Evolutionary conservation across 2,797 vertebrate genomes (phyloP).

Genomic region (Liasis olivaceus): DNA sequence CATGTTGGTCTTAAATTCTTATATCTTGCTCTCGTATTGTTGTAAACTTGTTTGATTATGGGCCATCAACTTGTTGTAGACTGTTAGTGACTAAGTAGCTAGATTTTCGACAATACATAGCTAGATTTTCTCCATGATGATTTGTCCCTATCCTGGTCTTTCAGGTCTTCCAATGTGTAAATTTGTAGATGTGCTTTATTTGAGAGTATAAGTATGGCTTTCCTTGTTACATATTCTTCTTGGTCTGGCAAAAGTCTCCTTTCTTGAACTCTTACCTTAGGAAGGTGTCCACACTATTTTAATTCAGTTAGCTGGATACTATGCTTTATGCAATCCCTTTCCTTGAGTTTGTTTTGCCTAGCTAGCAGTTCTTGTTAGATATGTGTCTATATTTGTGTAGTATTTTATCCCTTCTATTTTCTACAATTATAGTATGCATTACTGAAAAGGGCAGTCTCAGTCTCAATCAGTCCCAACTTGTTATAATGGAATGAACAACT

Average conservation of each 20-base stretch:
- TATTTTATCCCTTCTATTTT: not conserved
- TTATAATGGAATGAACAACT: not conserved
- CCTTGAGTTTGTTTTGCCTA: not conserved
- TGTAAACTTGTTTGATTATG: not conserved
- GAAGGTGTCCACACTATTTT: not conserved
- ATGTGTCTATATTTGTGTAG: not conserved
- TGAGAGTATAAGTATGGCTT: not conserved
- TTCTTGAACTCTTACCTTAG: not conserved
- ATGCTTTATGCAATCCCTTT: not conserved
- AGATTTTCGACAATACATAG: not conserved
- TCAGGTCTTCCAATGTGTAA: not conserved
- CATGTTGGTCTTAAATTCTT: not conserved
- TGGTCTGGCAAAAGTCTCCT: not conserved
- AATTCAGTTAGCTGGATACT: not conserved
- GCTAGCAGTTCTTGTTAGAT: not conserved
- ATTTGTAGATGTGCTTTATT: not conserved
- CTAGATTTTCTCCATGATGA: not conserved
- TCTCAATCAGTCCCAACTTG: too few relatives aligned
- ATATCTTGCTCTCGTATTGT: not conserved
- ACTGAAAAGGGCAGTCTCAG: not conserved
- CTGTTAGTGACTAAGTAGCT: not conserved
- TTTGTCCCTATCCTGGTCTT: not conserved
- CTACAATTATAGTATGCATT: not conserved
- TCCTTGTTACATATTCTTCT: not conserved
- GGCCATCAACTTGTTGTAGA: not conserved